Percentiles rank a stretch among this genome's conserved stretches.
phyloP scores from a whole-genome alignment of 2,113 vertebrate genomes.

The Chlorocebus sabaeus region DNA sequence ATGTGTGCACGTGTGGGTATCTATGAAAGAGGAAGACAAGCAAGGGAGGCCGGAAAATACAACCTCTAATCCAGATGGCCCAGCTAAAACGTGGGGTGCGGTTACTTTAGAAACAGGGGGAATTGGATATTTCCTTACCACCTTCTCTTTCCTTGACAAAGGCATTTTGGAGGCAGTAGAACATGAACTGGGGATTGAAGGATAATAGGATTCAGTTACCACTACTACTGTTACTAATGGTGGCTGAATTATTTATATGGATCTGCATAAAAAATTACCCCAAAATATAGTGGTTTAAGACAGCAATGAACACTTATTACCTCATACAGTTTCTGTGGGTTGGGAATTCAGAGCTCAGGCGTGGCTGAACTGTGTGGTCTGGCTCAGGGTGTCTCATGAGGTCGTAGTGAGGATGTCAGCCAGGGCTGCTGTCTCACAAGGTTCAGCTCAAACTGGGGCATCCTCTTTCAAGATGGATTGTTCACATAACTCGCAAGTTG shows the following conservation, averaged over 20 bases:
- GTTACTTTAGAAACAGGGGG: neutral
- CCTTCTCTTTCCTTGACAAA: neutral
- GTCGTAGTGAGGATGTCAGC: neutral
- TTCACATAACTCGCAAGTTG: neutral
- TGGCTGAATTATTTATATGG: neutral
- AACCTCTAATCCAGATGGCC: neutral
- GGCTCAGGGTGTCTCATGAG: neutral
- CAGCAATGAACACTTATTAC: neutral
- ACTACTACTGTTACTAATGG: neutral
- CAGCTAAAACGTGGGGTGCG: neutral
- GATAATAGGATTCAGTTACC: neutral
- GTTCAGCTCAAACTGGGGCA: too few species aligned
- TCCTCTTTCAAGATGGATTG: neutral
- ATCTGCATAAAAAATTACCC: neutral
- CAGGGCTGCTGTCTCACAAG: neutral
- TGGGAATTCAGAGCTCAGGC: neutral
- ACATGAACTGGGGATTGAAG: neutral
- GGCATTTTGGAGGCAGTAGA: neutral
- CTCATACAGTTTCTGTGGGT: neutral
- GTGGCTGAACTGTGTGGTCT: neutral
- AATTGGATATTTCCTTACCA: neutral
- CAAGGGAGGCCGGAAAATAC: neutral
- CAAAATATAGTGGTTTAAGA: neutral
- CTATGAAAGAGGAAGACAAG: neutral
- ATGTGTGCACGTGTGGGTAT: neutral